phyloP scores from a whole-genome alignment of 2,113 vertebrate species.

The Psammodynastes pulverulentus region DNA sequence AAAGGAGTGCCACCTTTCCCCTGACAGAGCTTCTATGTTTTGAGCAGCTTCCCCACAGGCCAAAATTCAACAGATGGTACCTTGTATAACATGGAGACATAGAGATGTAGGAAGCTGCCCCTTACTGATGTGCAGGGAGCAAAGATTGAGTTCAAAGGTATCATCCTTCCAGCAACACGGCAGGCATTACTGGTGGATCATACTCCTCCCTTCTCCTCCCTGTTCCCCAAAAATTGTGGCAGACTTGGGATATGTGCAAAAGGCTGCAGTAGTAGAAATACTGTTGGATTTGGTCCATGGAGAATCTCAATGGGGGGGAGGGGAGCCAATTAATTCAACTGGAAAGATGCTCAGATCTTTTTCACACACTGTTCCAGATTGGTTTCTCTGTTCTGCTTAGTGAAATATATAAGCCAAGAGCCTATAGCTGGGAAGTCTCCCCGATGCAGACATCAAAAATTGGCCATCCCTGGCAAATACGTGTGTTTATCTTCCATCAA shows the following conservation, averaged over 20 bases:
- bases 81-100: neutral
- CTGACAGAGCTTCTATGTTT: neutral
- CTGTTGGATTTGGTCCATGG: neutral
- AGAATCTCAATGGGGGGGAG: neutral
- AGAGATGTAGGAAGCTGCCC: neutral
- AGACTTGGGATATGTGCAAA: neutral
- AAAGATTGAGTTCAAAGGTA: neutral
- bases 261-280: neutral
- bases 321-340: neutral
- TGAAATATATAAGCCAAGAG: neutral
- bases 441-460: neutral
- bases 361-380: neutral
- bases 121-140: neutral
- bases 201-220: neutral
- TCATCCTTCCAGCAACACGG: neutral
- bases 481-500: slow-evolving; percentile 9
- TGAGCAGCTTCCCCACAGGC: neutral
- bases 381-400: neutral
- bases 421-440: neutral
- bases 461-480: neutral
- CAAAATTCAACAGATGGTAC: neutral
- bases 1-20: neutral
- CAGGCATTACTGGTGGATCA: neutral
- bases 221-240: neutral
- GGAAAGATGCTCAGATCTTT: neutral